phyloP scores from a whole-genome alignment of 2,113 vertebrate genomes.

The Spheniscus mendiculus region DNA sequence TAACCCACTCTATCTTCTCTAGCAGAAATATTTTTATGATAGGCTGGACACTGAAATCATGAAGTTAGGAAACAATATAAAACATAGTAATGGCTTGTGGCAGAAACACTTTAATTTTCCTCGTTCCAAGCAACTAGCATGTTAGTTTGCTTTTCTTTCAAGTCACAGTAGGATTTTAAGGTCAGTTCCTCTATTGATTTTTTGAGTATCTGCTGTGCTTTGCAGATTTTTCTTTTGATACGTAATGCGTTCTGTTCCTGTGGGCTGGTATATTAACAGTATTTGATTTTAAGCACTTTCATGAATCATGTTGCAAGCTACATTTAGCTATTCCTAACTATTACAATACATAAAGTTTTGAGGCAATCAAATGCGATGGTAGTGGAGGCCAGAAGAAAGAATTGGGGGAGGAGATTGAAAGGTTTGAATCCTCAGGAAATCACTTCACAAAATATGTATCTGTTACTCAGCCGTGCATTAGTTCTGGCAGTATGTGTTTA shows the following conservation, averaged over 20 bases:
- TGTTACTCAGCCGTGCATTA: not conserved
- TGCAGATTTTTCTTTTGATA: conserved; percentile 18
- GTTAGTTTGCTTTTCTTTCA: not conserved
- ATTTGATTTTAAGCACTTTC: not conserved
- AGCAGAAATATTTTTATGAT: not conserved
- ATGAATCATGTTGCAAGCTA: conserved; percentile 8
- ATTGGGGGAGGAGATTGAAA: not conserved
- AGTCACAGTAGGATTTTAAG: not conserved
- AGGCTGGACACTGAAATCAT: not conserved
- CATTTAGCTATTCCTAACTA: not conserved
- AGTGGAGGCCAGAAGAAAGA: not conserved
- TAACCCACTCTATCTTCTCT: not conserved
- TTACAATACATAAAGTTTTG: not conserved
- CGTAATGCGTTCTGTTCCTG: not conserved
- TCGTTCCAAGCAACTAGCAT: not conserved
- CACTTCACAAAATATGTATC: not conserved
- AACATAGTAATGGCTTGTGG: not conserved
- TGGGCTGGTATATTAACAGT: conserved; percentile 31
- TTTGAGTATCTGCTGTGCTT: conserved; percentile 8
- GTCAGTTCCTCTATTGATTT: not conserved
- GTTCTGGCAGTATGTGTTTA: not conserved
- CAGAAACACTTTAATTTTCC: not conserved
- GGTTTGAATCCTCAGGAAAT: not conserved
- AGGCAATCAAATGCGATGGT: not conserved
- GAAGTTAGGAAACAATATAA: not conserved